A percentile compares a stretch with the other conserved stretches of the same genome.
Evolutionary conservation across 64 coral and sea anemone species (phyloP).

Genomic region (Dendronephthya gigantea): DNA sequence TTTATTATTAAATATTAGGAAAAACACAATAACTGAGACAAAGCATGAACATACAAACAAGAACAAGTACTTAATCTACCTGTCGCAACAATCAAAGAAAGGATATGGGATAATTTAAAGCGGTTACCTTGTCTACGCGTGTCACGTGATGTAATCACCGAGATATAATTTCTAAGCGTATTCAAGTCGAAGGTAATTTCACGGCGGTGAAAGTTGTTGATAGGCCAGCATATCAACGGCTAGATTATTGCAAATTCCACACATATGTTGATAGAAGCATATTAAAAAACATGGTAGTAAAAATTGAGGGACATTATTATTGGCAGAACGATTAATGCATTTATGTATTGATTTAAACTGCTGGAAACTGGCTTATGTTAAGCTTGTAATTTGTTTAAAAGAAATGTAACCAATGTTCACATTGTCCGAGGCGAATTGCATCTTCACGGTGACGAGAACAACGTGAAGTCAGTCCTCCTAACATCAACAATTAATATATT

Average conservation of each 20-base stretch:
- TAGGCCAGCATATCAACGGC: not conserved
- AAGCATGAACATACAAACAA: no score
- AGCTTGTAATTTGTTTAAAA: not conserved
- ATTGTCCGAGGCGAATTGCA: not conserved
- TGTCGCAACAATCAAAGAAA: not conserved
- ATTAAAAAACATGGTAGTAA: not conserved
- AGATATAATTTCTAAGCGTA: not conserved
- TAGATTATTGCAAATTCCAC: not conserved
- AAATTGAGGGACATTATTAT: not conserved
- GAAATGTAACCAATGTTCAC: not conserved
- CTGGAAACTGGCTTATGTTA: not conserved
- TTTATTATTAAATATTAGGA: no score
- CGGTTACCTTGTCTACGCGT: constrained; percentile 5
- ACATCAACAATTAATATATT: constrained; percentile 13
- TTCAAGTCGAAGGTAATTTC: not conserved
- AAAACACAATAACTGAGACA: no score
- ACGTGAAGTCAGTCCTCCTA: not conserved
- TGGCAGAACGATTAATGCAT: not conserved
- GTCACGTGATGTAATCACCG: not conserved
- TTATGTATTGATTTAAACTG: not conserved
- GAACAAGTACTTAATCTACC: not conserved
- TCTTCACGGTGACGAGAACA: not conserved
- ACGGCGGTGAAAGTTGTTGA: not conserved
- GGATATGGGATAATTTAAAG: not conserved
- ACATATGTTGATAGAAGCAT: not conserved